phyloP scores from a whole-genome alignment of 2,888 invertebrate species.

The Epirrhoe alternata region DNA sequence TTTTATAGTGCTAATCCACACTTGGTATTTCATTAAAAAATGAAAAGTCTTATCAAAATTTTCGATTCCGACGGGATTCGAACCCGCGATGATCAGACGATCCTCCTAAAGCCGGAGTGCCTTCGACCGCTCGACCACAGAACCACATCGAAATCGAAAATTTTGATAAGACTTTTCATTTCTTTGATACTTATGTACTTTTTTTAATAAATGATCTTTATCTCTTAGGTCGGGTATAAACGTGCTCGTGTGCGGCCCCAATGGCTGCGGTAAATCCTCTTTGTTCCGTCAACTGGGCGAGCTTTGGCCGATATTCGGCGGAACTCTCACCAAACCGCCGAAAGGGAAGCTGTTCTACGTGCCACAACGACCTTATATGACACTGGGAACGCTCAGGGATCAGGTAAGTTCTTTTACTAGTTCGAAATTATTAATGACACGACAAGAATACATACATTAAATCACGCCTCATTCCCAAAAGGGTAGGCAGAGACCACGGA shows the following conservation, averaged over 20 bases:
- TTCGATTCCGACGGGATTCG: no score
- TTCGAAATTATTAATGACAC: no score
- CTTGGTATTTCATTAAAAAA: no score
- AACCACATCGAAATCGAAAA: no score
- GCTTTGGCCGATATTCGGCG: slow-evolving; percentile 98
- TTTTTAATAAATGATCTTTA: neutral
- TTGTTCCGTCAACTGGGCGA: slow-evolving; percentile 98
- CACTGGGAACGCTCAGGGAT: slow-evolving; percentile 96
- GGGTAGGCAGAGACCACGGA: no score
- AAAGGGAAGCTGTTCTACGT: slow-evolving; percentile 98
- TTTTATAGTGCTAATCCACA: no score
- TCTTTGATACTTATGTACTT: neutral
- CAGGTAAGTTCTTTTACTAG: slow-evolving; percentile 89
- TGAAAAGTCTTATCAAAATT: no score
- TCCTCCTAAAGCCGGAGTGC: no score
- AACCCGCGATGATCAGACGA: no score
- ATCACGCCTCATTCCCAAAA: no score
- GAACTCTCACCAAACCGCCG: slow-evolving; percentile 97
- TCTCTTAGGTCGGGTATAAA: slow-evolving; percentile 93
- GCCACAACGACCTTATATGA: slow-evolving; percentile 99
- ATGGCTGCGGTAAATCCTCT: slow-evolving; percentile 99
- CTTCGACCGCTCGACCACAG: no score
- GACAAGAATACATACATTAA: no score
- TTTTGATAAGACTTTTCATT: neutral
- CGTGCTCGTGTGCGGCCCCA: slow-evolving; percentile 99